Evolutionary conservation across 1,140 invertebrate species (phyloP).

Genomic region (Aphelenchoides avenae): DNA sequence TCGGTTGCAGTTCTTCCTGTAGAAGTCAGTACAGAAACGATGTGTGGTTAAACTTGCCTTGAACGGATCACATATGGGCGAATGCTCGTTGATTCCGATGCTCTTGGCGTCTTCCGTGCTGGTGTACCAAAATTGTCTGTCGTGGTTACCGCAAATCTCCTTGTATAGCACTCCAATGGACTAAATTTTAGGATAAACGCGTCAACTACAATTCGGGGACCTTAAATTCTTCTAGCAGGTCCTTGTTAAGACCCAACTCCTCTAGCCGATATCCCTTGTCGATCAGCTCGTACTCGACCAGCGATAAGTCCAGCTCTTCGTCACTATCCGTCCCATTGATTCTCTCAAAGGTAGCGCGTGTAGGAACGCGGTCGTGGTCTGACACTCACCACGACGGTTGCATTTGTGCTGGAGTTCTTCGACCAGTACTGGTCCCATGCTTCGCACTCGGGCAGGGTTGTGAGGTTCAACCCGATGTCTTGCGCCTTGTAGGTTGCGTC

Average conservation of each 20-base stretch:
- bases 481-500: constrained; percentile 53
- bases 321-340: constrained; percentile 19
- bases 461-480: constrained; percentile 49
- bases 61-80: constrained; percentile 55
- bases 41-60: constrained; percentile 38
- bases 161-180: constrained; percentile 47
- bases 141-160: constrained; percentile 51
- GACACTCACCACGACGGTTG: too few relatives aligned
- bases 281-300: constrained; percentile 35
- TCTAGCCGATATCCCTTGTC: constrained; percentile 22
- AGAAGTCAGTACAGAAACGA: constrained; percentile 9
- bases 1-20: constrained; percentile 49
- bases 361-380: too few relatives aligned
- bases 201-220: too few relatives aligned
- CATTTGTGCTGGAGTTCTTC: constrained; percentile 13
- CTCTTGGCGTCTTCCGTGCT: constrained; percentile 48
- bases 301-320: constrained; percentile 1
- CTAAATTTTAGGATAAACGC: constrained; percentile 20
- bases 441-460: constrained; percentile 33
- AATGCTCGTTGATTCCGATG: constrained; percentile 51
- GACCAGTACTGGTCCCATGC: constrained; percentile 49
- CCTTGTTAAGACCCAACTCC: constrained; percentile 14
- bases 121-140: constrained; percentile 48
- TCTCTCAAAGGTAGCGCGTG: too few relatives aligned
- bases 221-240: constrained; percentile 19